phyloP scores from a whole-genome alignment of 2,888 invertebrate species.

The Callimorpha dominula region DNA sequence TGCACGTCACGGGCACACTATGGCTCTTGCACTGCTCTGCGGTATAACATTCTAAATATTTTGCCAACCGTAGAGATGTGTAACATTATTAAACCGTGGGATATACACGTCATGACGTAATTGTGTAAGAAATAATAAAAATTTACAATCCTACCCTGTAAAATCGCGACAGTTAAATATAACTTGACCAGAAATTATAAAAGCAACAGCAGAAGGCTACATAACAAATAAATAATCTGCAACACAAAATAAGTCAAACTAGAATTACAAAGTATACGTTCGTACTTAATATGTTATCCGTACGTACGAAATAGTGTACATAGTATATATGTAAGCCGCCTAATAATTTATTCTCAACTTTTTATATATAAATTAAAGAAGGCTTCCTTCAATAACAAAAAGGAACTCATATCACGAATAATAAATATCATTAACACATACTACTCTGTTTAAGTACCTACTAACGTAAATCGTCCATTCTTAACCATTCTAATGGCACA shows the following conservation, averaged over 20 bases:
- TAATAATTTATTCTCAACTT: not conserved
- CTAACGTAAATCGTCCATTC: conserved; percentile 35
- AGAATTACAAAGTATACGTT: not conserved
- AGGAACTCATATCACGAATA: conserved; percentile 32
- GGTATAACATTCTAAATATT: not conserved
- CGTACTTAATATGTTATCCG: not conserved
- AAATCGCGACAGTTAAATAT: not conserved
- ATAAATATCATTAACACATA: conserved; percentile 31
- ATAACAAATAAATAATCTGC: not conserved
- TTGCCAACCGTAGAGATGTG: not conserved
- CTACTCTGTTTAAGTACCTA: conserved; percentile 38
- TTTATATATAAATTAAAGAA: conserved; percentile 7
- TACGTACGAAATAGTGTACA: not conserved
- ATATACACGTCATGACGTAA: no score
- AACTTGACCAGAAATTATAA: not conserved
- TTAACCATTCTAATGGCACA: conserved; percentile 45
- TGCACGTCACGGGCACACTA: not conserved
- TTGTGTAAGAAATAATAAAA: no score
- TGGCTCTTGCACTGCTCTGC: not conserved
- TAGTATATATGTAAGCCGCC: conserved; percentile 1
- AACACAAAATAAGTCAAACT: not conserved
- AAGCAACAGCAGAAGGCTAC: not conserved
- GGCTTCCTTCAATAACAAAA: conserved; percentile 9
- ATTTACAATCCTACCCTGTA: not conserved
- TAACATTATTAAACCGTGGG: not conserved